A percentile compares a stretch with the other conserved stretches of the same genome.
phyloP scores from a whole-genome alignment of 2,797 vertebrate species.

The Hephaestus fuliginosus region DNA sequence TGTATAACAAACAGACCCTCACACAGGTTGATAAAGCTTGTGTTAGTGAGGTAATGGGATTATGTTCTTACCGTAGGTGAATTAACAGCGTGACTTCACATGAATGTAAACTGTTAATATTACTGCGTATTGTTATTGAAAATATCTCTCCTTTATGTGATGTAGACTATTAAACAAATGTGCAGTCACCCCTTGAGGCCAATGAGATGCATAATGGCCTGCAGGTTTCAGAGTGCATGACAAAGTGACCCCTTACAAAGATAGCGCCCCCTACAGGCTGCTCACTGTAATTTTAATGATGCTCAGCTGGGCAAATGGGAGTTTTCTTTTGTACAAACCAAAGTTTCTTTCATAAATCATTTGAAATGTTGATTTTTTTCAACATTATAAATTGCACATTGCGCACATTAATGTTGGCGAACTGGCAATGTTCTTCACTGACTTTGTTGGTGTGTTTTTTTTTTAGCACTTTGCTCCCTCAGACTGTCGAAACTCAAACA shows the following conservation, averaged over 20 bases:
- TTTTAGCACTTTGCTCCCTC: neutral
- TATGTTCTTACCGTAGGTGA: constrained; percentile 35
- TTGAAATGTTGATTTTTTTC: neutral
- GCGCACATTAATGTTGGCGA: neutral
- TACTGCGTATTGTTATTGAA: neutral
- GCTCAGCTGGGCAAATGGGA: neutral
- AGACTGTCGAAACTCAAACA: neutral
- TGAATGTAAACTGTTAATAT: neutral
- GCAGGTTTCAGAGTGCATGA: neutral
- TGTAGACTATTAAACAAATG: neutral
- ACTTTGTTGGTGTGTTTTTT: neutral
- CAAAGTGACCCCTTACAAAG: neutral
- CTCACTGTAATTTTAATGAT: neutral
- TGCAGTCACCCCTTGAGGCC: neutral
- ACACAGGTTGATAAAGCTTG: neutral
- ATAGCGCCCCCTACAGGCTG: neutral
- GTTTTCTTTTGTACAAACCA: neutral
- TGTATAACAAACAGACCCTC: constrained; percentile 13
- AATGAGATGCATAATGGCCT: neutral
- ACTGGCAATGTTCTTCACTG: neutral
- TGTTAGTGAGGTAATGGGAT: constrained; percentile 35
- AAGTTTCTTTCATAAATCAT: neutral
- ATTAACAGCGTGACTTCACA: constrained; percentile 1
- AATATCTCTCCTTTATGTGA: neutral
- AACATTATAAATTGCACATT: neutral